Conservation (phyloP, 2,113 vertebrate genomes). For the Onychorhynchus coronatus region DNA sequence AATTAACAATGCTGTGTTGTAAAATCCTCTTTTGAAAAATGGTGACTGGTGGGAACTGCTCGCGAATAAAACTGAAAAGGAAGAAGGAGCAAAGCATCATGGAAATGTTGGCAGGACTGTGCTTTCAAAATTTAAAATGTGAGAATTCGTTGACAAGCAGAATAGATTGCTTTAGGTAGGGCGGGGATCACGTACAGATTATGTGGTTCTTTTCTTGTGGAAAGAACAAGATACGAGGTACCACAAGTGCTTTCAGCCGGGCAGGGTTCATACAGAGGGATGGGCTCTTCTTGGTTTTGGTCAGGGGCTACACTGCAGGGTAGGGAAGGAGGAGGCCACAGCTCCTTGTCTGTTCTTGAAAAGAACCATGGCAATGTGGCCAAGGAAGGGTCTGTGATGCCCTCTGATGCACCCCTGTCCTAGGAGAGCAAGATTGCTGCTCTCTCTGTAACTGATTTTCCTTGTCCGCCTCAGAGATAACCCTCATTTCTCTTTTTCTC, state of each 20-base stretch:
- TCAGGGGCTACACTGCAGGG: not conserved
- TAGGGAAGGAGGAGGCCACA: not conserved
- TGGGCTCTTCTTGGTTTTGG: not conserved
- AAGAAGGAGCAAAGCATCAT: not conserved
- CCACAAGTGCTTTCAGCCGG: not conserved
- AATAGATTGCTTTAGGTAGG: not conserved
- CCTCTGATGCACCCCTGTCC: not conserved
- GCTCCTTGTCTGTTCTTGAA: not conserved
- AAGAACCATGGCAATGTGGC: fast-evolving
- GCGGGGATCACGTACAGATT: not conserved
- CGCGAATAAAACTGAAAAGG: not conserved
- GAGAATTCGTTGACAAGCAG: not conserved
- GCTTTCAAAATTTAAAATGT: not conserved
- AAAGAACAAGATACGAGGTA: not conserved
- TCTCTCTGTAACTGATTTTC: not conserved
- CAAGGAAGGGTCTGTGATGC: not conserved
- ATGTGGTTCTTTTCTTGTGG: not conserved
- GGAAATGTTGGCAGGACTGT: not conserved
- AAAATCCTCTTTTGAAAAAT: not conserved
- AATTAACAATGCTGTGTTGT: slow-evolving; percentile 19
- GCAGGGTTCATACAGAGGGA: fast-evolving
- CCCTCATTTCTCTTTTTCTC: not conserved
- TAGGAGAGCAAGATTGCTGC: not conserved
- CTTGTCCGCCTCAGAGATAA: not conserved
- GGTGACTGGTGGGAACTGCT: slow-evolving; percentile 7